Percentiles rank a stretch among this genome's conserved stretches.
Conservation (phyloP, 2,888 invertebrate species). For the Norana najaformis region DNA sequence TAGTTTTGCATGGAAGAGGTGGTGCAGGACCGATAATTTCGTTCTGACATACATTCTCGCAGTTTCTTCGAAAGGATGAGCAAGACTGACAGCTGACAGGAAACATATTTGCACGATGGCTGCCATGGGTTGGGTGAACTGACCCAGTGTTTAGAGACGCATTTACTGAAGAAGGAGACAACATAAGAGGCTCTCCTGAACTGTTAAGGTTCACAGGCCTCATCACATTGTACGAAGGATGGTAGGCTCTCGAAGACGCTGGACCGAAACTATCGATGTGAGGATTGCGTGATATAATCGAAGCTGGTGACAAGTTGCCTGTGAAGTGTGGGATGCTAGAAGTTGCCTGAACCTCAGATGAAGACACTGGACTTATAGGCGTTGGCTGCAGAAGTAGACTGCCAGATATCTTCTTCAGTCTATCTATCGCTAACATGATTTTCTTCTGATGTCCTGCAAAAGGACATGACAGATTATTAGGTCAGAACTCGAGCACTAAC, state of each 20-base stretch:
- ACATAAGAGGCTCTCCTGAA: background rate
- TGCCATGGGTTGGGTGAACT: background rate
- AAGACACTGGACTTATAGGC: background rate
- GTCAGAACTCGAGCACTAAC: background rate
- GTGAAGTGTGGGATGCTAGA: background rate
- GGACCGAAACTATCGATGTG: background rate
- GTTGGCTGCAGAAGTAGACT: background rate
- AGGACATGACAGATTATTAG: background rate
- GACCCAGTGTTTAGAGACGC: background rate
- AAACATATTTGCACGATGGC: background rate
- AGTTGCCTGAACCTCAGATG: background rate
- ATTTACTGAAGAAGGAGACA: background rate
- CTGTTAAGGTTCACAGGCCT: background rate
- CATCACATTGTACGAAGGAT: background rate
- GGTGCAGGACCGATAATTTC: conserved; percentile 17
- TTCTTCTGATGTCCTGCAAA: conserved; percentile 92
- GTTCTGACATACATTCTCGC: background rate
- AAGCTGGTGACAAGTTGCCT: background rate
- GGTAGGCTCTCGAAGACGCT: background rate
- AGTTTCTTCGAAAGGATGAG: conserved; percentile 19
- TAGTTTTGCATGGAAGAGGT: background rate
- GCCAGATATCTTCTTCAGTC: conserved; percentile 78
- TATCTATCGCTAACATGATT: conserved; percentile 91
- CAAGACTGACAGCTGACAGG: background rate
- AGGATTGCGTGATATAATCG: background rate